Evolutionary conservation across 1,140 invertebrate species (phyloP).

Genomic region (Macrotrachela quadricornifera): DNA sequence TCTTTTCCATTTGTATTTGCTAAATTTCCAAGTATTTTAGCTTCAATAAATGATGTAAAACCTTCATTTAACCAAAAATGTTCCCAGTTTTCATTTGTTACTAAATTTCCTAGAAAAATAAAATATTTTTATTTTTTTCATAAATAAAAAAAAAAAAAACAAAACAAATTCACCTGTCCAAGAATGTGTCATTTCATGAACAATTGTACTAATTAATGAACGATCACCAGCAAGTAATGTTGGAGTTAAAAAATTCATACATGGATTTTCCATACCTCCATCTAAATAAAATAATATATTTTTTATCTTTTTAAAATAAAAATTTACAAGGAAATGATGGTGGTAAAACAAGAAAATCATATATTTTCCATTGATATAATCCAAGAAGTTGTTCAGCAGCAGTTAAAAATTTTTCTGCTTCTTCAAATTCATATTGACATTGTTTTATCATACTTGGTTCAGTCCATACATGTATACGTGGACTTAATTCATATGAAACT

Average conservation of each 20-base stretch:
- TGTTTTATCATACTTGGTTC: constrained; percentile 62
- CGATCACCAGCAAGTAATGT: constrained; percentile 69
- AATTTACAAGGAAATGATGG: constrained; percentile 57
- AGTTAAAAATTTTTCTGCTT: constrained; percentile 53
- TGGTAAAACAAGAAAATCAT: constrained; percentile 71
- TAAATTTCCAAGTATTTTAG: constrained; percentile 43
- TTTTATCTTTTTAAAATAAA: too few relatives aligned
- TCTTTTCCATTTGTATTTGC: too few relatives aligned
- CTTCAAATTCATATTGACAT: constrained; percentile 62
- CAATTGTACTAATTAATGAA: constrained; percentile 62
- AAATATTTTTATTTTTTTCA: neutral
- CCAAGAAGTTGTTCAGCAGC: constrained; percentile 47
- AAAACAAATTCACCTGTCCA: constrained; percentile 49
- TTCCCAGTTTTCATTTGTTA: constrained; percentile 74
- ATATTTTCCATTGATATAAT: constrained; percentile 32
- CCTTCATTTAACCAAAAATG: constrained; percentile 89
- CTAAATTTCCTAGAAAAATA: constrained; percentile 47
- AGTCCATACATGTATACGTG: constrained; percentile 60
- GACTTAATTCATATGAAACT: constrained; percentile 49
- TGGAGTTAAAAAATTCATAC: constrained; percentile 77
- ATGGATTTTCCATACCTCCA: constrained; percentile 92
- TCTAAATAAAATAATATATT: neutral
- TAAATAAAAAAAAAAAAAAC: neutral
- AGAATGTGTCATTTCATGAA: constrained; percentile 82
- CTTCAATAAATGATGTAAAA: constrained; percentile 72